A percentile compares a stretch with the other conserved stretches of the same genome.
These are phyloP conservation scores for Ornithorhynchus anatinus DNA, from an alignment of 2,113 vertebrate species.

Conservation along the genomic window DNA sequence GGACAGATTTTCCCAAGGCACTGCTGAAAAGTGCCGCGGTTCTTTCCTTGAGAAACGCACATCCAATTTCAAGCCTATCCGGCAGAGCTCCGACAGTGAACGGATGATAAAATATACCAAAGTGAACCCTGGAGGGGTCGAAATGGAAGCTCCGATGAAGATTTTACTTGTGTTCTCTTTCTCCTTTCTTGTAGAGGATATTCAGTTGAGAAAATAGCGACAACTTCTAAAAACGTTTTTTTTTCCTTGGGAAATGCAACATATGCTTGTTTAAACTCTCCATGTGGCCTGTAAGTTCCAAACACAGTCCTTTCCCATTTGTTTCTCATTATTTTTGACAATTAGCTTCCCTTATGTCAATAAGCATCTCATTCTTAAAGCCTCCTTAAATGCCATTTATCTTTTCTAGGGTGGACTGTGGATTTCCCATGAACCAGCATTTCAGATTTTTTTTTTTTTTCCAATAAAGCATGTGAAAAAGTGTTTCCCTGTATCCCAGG, in stretches of 20 bases:
- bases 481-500: constrained; percentile 31
- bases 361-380: constrained; percentile 54
- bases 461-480: constrained; percentile 24
- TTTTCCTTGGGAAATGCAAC: constrained; percentile 53
- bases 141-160: constrained; percentile 33
- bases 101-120: constrained; percentile 49
- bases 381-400: constrained; percentile 31
- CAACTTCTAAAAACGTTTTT: constrained; percentile 46
- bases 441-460: constrained; percentile 17
- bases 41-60: neutral
- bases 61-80: constrained; percentile 56
- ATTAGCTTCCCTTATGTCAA: constrained; percentile 48
- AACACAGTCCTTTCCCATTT: constrained; percentile 50
- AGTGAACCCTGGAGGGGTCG: constrained; percentile 42
- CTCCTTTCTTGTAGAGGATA: constrained; percentile 38
- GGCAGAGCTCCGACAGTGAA: constrained; percentile 55
- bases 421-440: constrained; percentile 33
- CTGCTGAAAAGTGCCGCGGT: neutral
- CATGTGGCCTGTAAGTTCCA: constrained; percentile 47
- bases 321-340: constrained; percentile 58
- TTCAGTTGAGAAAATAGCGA: constrained; percentile 45
- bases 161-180: constrained; percentile 35
- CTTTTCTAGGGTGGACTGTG: constrained; percentile 16
- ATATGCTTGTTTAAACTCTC: constrained; percentile 55
- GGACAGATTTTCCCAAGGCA: too few species aligned